phyloP scores from a whole-genome alignment of 1,140 invertebrate genomes.

The Goniozus legneri region DNA sequence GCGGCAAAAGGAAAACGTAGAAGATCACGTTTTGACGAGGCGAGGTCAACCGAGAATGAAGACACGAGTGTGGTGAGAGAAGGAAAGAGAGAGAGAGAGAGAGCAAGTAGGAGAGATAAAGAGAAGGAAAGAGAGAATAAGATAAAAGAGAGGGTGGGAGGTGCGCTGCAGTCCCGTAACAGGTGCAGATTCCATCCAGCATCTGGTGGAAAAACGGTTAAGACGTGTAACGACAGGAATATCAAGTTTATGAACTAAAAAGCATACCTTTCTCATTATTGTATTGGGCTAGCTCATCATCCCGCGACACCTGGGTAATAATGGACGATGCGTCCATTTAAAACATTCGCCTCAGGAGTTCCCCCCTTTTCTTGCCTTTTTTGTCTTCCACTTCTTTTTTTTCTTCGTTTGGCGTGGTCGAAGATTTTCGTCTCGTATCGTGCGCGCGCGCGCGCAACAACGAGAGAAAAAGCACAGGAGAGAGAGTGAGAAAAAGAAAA shows the following conservation, averaged over 20 bases:
- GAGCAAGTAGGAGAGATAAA: neutral
- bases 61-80: slow-evolving; percentile 12
- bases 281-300: slow-evolving; percentile 83
- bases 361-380: no score
- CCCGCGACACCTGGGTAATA: slow-evolving; percentile 94
- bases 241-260: neutral
- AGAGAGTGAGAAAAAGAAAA: slow-evolving; percentile 4
- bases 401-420: no score
- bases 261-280: slow-evolving; percentile 89
- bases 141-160: slow-evolving; percentile 19
- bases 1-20: slow-evolving; percentile 3
- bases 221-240: slow-evolving; percentile 3
- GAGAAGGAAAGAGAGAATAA: neutral
- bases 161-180: slow-evolving; percentile 34
- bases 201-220: slow-evolving; percentile 31
- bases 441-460: slow-evolving; percentile 16
- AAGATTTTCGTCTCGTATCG: no score
- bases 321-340: slow-evolving; percentile 98
- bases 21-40: neutral
- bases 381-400: no score
- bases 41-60: slow-evolving; percentile 1
- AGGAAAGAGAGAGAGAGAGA: neutral
- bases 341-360: slow-evolving; percentile 65
- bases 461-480: no score
- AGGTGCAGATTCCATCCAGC: slow-evolving; percentile 39